phyloP scores from a whole-genome alignment of 2,888 invertebrate genomes.

The Conistra vaccinii region DNA sequence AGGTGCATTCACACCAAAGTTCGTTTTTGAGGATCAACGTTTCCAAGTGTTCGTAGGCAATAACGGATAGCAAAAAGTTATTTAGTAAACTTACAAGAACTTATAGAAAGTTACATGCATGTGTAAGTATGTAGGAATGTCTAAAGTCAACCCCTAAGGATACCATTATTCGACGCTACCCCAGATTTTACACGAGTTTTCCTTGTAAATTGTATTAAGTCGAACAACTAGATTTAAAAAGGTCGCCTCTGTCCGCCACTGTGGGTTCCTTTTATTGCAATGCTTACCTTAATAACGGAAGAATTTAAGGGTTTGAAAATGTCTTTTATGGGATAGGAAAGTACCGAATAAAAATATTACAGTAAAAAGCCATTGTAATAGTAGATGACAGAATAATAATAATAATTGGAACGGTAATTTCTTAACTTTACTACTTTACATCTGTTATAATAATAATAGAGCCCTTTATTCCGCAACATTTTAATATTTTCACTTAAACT shows the following conservation, averaged over 20 bases:
- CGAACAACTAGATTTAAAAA: slow-evolving; percentile 52
- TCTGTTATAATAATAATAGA: too few species aligned
- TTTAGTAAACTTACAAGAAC: too few species aligned
- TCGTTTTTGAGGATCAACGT: too few species aligned
- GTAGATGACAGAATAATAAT: background rate
- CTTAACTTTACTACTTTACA: background rate
- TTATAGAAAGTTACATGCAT: background rate
- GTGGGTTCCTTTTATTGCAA: slow-evolving; percentile 39
- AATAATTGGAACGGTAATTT: background rate
- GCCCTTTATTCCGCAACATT: too few species aligned
- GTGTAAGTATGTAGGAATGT: slow-evolving; percentile 33
- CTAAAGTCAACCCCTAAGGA: slow-evolving; percentile 44
- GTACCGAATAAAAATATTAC: slow-evolving; percentile 7
- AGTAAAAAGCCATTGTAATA: background rate
- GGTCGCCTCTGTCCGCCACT: slow-evolving; percentile 19
- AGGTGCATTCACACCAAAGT: too few species aligned
- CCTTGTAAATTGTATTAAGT: slow-evolving; percentile 56
- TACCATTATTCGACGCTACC: slow-evolving; percentile 11
- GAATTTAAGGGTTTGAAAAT: background rate
- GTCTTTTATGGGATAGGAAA: background rate
- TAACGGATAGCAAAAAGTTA: too few species aligned
- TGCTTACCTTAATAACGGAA: slow-evolving; percentile 17
- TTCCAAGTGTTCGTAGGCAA: too few species aligned
- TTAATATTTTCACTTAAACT: too few species aligned
- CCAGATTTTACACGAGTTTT: slow-evolving; percentile 38